Evolutionary conservation across 2,797 vertebrate genomes (phyloP), one percentile per base, ranked within the genome.

Genomic region (Myripristis murdjan): DNA sequence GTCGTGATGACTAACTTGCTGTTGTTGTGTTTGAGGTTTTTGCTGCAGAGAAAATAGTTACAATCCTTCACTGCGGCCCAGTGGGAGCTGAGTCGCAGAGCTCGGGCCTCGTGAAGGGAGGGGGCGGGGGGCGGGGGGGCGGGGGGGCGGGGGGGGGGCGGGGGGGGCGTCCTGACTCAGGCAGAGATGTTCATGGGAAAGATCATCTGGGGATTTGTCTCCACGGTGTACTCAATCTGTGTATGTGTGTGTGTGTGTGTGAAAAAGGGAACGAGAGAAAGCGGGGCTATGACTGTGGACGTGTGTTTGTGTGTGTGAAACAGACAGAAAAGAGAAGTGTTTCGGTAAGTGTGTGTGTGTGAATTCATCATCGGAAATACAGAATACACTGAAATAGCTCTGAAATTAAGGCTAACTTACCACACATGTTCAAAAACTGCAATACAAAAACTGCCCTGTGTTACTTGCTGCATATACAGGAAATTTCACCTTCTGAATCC

Each of bases 21-120:
- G 79, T 85, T 87, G 81, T 87, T 90, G 83, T 85, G 85, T 87
- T 86, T 86, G 83, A 87, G 82, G 83, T 81, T 84, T 81, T 74
- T 0, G n/a, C 74, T 79, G 64, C 6, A 26, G 74, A 83, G 83
- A 81, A 84, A 88, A 86, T 79, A 73, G 79, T 79, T 86, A 4
- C 76, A 82, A 55, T 88, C 62, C 80, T 75, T 86, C 77, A 79
- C 57, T 51, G 59, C 44, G 75, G 80, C 55, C 87, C 79, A 0
- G 51, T 41, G 83, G 85, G 89, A 79, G 62, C 35, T 0, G 41
- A 56, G 69, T 67, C 71, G 51, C 33, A 3, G 37, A 68, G 52
- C 64, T 44, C 46, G 10, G 70, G 73, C 51, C 79, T 58, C 63
- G 15, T 39, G 71, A 28, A 26, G 43, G n/a, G n/a, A n/a, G n/a